Evolutionary conservation across 2,888 invertebrate genomes (phyloP), one percentile per base, ranked within the genome.

Genomic region (Acleris laterana): DNA sequence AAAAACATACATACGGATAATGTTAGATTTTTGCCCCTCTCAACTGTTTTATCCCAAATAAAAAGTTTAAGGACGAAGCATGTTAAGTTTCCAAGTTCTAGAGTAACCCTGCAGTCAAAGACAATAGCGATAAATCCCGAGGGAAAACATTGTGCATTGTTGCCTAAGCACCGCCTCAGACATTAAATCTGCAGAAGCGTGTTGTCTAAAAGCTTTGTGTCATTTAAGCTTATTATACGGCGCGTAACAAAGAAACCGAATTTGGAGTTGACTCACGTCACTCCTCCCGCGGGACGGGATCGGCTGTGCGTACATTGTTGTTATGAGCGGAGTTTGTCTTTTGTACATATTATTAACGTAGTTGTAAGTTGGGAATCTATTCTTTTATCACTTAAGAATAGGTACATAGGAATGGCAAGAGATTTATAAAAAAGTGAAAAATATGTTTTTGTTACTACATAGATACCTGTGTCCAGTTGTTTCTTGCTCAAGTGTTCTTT

Each of bases 191-290:
- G 73, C 69, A 72, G 73, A 73, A 83, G 81, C 82, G 78, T 84
- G 84, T 84, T 83, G 77, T 82, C 85, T 89, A 85, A 89, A 88
- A 89, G 89, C 88, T 87, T 89, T 84, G 76, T 74, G 83, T 80
- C 84, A 84, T 88, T 84, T 80, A 84, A 80, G 78, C 77, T 78
- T 78, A 79, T 84, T 82, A 81, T 77, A 76, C 76, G 82, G 84
- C 80, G 79, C 77, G 74, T 76, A 74, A 82, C 79, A 77, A 83
- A 85, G 85, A 84, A 85, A 83, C 77, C 70, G 77, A 81, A 77
- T 81, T 77, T 75, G 60, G 46, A 46, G n/a, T 75, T 78, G 74
- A 75, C 74, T 72, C 72, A 70, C 69, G 75, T 70, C 77, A 78
- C 72, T 72, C 76, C 73, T 71, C 72, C 73, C 63, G 57, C 72